Evolutionary conservation across 2,888 invertebrate species (phyloP), one percentile per base, ranked within the genome.

Genomic region (Dendrolimus pini): DNA sequence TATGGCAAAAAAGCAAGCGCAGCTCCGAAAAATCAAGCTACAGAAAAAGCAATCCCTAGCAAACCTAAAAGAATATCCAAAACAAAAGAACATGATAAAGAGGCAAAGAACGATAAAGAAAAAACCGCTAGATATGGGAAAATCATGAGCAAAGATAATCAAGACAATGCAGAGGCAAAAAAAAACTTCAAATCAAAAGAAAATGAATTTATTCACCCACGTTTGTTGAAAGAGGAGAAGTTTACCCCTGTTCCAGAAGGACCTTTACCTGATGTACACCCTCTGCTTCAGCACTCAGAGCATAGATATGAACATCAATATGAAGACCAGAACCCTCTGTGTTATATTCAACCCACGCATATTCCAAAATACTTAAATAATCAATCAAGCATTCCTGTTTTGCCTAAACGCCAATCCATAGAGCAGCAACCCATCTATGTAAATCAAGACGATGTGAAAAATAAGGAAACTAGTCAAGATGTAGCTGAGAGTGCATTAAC

Each of bases 251-350:
- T 89, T 47, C 91, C 80, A 59, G 90, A 79, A 78, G 91, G 77
- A 41, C 91, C 82, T 8, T 71, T 89, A 56, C 91, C 84, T 57
- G 89, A 85, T 68, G 86, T 82, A 56, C 95, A 96, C 83, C 95
- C 95, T 3, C 83, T 95, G 57, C 82, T 95, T 18, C 96, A 96
- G 72, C 95, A 96, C 80, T 95, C 95, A 0, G 95, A 95, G 74
- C 94, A 95, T 75, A 92, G 95, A 60, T 96, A 94, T 72, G 96
- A 96, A 74, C 92, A 92, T 59, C 89, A 92, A 59, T 92, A 92
- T 65, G 92, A 92, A 71, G 88, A 91, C 64, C 84, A 91, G 75
- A 91, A 91, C 64, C 91, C 91, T 47, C 76, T 91, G 41, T 89
- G 90, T 64, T 85, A 90, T 59, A 86, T 91, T 52, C 92, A 93